Conservation (phyloP, 2,113 vertebrate genomes). For the Leptosomus discolor region DNA sequence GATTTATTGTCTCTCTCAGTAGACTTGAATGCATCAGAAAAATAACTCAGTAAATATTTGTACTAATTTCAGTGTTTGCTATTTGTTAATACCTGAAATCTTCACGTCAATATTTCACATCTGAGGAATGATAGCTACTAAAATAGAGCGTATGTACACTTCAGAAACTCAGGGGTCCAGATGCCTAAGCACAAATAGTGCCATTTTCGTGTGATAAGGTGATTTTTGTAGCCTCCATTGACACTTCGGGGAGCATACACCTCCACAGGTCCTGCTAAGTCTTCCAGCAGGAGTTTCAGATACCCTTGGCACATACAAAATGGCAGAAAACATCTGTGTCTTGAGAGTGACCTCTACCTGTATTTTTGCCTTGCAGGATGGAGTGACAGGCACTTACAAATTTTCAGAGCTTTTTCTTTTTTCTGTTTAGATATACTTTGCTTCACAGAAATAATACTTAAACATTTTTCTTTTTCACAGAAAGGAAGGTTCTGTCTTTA, state of each 20-base stretch:
- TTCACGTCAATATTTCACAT: background rate
- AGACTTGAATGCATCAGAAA: background rate
- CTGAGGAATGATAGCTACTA: background rate
- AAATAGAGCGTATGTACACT: background rate
- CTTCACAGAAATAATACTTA: background rate
- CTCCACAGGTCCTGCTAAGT: background rate
- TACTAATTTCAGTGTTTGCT: background rate
- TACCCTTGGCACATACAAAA: background rate
- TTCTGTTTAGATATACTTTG: background rate
- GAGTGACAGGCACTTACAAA: background rate
- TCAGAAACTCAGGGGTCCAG: background rate
- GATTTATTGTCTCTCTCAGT: background rate
- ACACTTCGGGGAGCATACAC: accelerated
- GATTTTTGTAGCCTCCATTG: background rate
- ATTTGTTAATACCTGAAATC: background rate
- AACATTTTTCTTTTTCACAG: background rate
- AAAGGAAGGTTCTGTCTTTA: background rate
- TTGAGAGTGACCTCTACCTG: background rate
- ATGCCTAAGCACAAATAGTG: too few species aligned
- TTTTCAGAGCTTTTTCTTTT: background rate
- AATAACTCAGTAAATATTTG: background rate
- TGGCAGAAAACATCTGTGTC: background rate
- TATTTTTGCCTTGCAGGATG: background rate
- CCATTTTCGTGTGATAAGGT: background rate
- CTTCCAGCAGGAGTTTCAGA: background rate